These are phyloP conservation scores for Harpalus rufipes DNA, from an alignment of 2,888 invertebrate genomes.

Conservation along the genomic window DNA sequence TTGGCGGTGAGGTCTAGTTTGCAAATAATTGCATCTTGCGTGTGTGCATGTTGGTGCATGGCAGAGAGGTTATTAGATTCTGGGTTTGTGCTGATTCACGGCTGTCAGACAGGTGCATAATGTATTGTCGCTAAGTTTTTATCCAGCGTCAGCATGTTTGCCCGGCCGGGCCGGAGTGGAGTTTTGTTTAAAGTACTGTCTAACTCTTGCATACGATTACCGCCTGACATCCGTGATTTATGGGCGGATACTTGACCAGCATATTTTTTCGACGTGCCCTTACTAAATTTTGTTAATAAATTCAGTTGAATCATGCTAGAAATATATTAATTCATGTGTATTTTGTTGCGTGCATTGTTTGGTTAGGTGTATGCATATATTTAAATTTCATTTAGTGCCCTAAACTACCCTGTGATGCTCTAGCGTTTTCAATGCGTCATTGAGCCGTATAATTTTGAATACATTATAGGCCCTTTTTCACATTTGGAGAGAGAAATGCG, in stretches of 20 bases:
- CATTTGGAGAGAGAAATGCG: slow-evolving; percentile 17
- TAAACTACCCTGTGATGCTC: slow-evolving; percentile 33
- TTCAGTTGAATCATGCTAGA: slow-evolving; percentile 54
- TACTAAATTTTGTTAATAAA: slow-evolving; percentile 58
- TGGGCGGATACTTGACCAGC: slow-evolving; percentile 35
- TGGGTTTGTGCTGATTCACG: slow-evolving; percentile 55
- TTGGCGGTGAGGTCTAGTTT: neutral
- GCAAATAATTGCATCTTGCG: neutral
- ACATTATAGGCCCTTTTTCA: slow-evolving; percentile 16
- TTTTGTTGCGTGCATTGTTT: slow-evolving; percentile 63
- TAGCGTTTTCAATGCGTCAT: slow-evolving; percentile 40
- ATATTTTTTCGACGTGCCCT: slow-evolving; percentile 51
- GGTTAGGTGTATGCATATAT: slow-evolving; percentile 62
- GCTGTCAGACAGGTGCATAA: slow-evolving; percentile 56
- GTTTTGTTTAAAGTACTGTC: slow-evolving; percentile 43
- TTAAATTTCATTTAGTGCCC: slow-evolving; percentile 63
- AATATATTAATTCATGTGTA: slow-evolving; percentile 61
- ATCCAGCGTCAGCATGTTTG: slow-evolving; percentile 53
- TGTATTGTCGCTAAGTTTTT: slow-evolving; percentile 51
- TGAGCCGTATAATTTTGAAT: slow-evolving; percentile 49
- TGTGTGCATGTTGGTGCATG: neutral
- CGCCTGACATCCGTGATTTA: slow-evolving; percentile 45
- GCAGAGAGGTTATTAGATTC: slow-evolving; percentile 15
- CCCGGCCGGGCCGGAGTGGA: neutral
- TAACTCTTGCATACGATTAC: slow-evolving; percentile 47